A percentile compares a stretch with the other conserved stretches of the same genome.
phyloP scores from a whole-genome alignment of 2,113 vertebrate genomes.

The Oreocharis arfaki region DNA sequence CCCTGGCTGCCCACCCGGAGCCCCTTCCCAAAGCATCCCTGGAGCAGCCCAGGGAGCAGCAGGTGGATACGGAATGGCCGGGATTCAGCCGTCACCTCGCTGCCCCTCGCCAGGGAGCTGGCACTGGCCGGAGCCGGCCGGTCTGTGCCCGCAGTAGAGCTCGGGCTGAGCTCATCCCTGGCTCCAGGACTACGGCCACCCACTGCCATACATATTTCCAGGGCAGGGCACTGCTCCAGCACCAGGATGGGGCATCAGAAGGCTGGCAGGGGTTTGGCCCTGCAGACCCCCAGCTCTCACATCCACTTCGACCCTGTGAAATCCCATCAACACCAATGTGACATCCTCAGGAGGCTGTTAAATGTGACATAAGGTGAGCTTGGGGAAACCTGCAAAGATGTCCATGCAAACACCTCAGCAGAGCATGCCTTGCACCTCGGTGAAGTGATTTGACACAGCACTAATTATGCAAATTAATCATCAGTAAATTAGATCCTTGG shows the following conservation, averaged over 20 bases:
- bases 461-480: slow-evolving; percentile 59
- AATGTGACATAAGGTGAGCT: neutral
- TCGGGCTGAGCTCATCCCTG: neutral
- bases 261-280: neutral
- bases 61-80: accelerated
- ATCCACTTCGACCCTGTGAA: neutral
- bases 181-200: neutral
- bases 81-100: accelerated
- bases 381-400: neutral
- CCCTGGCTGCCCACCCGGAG: neutral
- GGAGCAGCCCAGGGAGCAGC: neutral
- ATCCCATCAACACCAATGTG: accelerated
- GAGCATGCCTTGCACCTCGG: neutral
- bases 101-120: neutral
- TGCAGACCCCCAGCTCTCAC: neutral
- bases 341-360: accelerated
- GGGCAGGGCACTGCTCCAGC: neutral
- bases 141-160: neutral
- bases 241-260: neutral
- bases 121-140: neutral
- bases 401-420: neutral
- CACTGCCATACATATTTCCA: neutral
- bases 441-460: neutral
- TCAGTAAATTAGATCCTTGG: neutral
- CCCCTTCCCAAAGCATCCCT: neutral